Evolutionary conservation across 2,113 vertebrate species (phyloP).

Genomic region (Melospiza georgiana): DNA sequence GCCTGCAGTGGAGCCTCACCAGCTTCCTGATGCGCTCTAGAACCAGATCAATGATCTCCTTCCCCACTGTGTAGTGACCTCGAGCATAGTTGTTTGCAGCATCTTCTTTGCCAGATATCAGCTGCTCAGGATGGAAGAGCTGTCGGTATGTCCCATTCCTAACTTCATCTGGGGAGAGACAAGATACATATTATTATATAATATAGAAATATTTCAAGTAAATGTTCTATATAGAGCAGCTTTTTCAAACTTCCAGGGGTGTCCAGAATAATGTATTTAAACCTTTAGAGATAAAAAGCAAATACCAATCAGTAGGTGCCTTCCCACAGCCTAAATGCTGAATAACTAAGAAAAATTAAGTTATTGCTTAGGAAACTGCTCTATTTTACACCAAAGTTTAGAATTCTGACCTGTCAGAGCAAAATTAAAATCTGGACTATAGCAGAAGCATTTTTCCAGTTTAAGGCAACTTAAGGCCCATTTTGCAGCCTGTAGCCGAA

Average conservation of each 20-base stretch:
- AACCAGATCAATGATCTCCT: slow-evolving; percentile 83
- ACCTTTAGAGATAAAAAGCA: background rate
- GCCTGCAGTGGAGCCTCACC: slow-evolving; percentile 59
- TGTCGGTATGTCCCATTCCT: slow-evolving; percentile 78
- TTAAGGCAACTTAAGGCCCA: background rate
- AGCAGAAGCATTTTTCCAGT: background rate
- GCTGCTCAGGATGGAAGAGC: slow-evolving; percentile 87
- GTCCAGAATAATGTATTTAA: background rate
- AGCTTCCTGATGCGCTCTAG: slow-evolving; percentile 84
- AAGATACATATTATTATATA: background rate
- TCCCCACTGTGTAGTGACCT: slow-evolving; percentile 87
- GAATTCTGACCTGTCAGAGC: background rate
- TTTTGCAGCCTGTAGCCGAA: background rate
- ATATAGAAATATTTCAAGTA: background rate
- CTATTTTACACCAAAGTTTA: background rate
- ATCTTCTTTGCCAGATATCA: slow-evolving; percentile 89
- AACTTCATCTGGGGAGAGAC: slow-evolving; percentile 78
- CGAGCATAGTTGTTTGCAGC: slow-evolving; percentile 89
- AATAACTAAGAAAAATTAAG: background rate
- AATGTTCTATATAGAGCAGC: background rate
- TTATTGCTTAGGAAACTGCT: background rate
- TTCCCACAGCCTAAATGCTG: background rate
- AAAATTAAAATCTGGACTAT: background rate
- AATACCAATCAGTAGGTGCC: background rate
- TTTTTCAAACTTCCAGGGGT: background rate